phyloP scores from a whole-genome alignment of 1,140 invertebrate species.

The Neodiprion lecontei region DNA sequence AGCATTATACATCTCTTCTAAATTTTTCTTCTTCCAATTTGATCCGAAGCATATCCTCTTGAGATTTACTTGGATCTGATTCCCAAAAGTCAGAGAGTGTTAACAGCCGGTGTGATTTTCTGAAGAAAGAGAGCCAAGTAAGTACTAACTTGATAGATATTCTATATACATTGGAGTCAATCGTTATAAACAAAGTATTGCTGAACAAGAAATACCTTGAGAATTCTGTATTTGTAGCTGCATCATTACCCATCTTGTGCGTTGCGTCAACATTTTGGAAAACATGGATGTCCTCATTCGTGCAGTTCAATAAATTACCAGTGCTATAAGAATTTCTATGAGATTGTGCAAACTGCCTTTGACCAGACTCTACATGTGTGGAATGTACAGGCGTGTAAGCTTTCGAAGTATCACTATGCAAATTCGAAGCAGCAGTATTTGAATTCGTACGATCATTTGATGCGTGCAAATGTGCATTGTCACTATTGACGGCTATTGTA shows the following conservation, averaged over 20 bases:
- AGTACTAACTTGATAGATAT: background rate
- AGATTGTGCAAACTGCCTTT: background rate
- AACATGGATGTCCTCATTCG: background rate
- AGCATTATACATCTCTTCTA: slow-evolving; percentile 67
- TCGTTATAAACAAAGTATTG: too few species aligned
- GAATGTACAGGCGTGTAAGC: background rate
- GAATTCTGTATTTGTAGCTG: slow-evolving; percentile 35
- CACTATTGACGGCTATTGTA: too few species aligned
- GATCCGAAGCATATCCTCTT: slow-evolving; percentile 56
- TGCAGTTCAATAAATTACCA: slow-evolving; percentile 13
- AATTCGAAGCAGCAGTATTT: background rate
- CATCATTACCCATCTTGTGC: slow-evolving; percentile 18
- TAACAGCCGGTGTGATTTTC: slow-evolving; percentile 47
- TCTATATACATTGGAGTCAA: too few species aligned
- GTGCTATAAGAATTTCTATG: background rate
- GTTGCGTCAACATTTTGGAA: background rate
- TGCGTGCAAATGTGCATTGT: too few species aligned
- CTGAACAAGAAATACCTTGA: slow-evolving; percentile 32
- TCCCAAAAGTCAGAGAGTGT: slow-evolving; percentile 66
- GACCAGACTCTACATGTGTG: background rate
- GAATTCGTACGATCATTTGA: too few species aligned
- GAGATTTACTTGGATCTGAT: slow-evolving; percentile 47
- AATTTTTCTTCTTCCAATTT: slow-evolving; percentile 79
- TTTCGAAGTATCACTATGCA: background rate
- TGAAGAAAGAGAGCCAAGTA: slow-evolving; percentile 32